Conservation (phyloP, 2,113 vertebrate genomes). For the Mandrillus leucophaeus region DNA sequence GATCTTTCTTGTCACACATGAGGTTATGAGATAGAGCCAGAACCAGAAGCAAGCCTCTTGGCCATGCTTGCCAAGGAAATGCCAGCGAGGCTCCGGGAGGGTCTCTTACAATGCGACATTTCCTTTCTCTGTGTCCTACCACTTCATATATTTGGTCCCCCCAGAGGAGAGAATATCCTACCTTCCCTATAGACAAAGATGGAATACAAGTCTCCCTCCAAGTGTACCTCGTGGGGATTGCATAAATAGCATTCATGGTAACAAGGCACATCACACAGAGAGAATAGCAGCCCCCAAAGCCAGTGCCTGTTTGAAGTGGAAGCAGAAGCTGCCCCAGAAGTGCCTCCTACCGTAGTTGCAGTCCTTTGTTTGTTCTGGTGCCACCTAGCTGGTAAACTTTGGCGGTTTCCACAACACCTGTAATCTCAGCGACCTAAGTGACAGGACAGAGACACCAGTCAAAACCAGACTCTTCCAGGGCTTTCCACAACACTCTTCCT, state of each 20-base stretch:
- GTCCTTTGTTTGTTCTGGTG: conserved; percentile 98
- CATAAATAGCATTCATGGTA: not conserved
- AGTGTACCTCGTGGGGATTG: not conserved
- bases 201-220: not conserved
- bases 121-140: not conserved
- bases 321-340: not conserved
- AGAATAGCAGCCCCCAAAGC: not conserved
- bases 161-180: not conserved
- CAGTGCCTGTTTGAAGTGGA: not conserved
- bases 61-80: not conserved
- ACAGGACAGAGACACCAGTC: conserved; percentile 50
- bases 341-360: conserved; percentile 91
- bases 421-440: conserved; percentile 96
- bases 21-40: not conserved
- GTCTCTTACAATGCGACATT: not conserved
- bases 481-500: not conserved
- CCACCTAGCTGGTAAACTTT: conserved; percentile 98
- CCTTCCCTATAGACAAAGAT: not conserved
- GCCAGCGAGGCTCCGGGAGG: not conserved
- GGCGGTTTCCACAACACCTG: conserved; percentile 97
- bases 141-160: not conserved
- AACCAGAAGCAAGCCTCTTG: not conserved
- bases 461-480: not conserved
- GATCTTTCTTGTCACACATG: not conserved
- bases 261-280: not conserved